Percentiles rank a stretch among this genome's conserved stretches.
Evolutionary conservation across 1,140 invertebrate species (phyloP).

Genomic region (Philotrypesis tridentata): DNA sequence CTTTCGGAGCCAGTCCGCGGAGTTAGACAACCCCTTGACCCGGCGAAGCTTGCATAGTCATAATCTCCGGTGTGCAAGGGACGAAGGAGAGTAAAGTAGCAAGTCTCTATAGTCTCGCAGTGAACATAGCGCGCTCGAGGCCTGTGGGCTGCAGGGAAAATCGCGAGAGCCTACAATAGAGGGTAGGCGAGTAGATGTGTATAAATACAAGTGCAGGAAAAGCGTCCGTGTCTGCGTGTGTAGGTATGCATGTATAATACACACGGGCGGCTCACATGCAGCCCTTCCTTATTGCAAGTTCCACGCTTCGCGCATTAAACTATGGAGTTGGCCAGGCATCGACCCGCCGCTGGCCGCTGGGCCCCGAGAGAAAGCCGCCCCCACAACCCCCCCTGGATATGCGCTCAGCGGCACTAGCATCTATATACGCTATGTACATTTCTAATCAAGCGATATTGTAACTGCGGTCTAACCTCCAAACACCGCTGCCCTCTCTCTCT

Average conservation of each 20-base stretch:
- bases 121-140: too few relatives aligned
- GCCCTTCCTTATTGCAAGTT: constrained; percentile 73
- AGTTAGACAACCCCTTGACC: background rate
- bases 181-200: background rate
- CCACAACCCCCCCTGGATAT: constrained; percentile 72
- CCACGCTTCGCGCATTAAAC: constrained; percentile 72
- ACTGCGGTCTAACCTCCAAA: constrained; percentile 74
- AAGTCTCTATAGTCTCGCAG: background rate
- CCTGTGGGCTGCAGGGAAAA: background rate
- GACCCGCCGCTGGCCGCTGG: constrained; percentile 59
- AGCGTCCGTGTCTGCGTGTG: background rate
- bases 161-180: background rate
- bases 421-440: constrained; percentile 74
- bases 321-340: constrained; percentile 72
- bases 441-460: constrained; percentile 76
- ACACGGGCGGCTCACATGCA: constrained; percentile 21
- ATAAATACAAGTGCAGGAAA: background rate
- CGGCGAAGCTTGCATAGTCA: background rate
- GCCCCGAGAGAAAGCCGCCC: constrained; percentile 53
- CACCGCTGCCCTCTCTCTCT: constrained; percentile 57
- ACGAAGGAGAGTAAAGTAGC: background rate
- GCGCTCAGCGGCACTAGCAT: constrained; percentile 41
- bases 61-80: background rate
- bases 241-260: background rate
- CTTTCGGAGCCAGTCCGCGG: background rate